Base-by-base conservation (phyloP, 2,797 vertebrate species). In the Semaprochilodus insignis region DNA sequence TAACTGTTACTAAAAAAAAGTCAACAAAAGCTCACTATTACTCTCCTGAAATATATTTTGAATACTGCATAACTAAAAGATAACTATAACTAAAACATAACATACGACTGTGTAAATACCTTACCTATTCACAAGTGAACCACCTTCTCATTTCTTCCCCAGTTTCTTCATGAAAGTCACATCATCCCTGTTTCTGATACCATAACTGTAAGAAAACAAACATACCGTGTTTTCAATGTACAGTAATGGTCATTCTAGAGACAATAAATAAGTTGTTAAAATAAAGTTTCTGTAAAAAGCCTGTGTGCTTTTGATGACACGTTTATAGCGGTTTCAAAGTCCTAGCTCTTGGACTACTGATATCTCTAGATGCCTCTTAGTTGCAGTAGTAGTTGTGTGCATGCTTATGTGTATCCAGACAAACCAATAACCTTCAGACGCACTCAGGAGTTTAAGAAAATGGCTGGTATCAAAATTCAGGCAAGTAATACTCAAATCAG, bases 131-230 rank as follows among this genome's bases (percentile, higher is more conserved):
- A 4, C n/a, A 44, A 1, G 36, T 36, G 36, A 40, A 40, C 44
- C 11, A 48, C 2, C 0, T 15, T 66, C 63, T 95, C 83, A 97
- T 84, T 97, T 97, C 74, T 95, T 97, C 86, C 93, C 95, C 48
- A 99, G 94, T 81, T 94, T 97, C 92, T 99, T 99, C 86, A 97
- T 93, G 87, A 99, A 99, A 7, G 94, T 96, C 87, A 99, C 98
- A 88, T 99, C 97, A 7, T 99, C 98, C 88, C 98, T 91, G 90
- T 99, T 99, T 85, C 96, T 95, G 92, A 99, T 97, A 15, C 97
- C 97, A 0, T 98, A 99, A 85, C 97, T 99, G 88, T 89, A 16
- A 89, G 0, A 81, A 34, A 88, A 74, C 13, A 40, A 25, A 83
- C 23, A 65, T 6, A 73, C 19, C 15, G 76, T 14, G 48, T 48